A percentile compares a stretch with the other conserved stretches of the same genome.
Evolutionary conservation across 2,797 vertebrate species (phyloP).

Genomic region (Pseudochaenichthys georgianus): DNA sequence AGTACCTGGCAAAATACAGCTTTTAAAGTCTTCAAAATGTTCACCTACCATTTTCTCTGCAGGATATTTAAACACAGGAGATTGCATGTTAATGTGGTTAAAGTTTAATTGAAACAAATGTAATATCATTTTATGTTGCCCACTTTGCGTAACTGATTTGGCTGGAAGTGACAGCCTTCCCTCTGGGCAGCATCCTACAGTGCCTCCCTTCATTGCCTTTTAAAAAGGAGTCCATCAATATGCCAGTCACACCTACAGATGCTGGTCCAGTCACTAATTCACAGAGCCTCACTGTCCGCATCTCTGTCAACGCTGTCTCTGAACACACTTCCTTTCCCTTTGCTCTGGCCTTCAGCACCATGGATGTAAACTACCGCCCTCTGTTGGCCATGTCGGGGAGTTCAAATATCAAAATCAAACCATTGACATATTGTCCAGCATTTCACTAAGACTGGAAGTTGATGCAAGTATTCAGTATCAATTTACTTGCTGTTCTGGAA

Average conservation of each 20-base stretch:
- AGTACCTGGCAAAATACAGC: background rate
- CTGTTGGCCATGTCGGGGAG: constrained; percentile 63
- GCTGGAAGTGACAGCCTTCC: constrained; percentile 26
- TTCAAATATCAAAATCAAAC: constrained; percentile 18
- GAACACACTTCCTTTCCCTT: constrained; percentile 45
- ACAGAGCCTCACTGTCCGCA: constrained; percentile 78
- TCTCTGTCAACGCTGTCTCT: constrained; percentile 71
- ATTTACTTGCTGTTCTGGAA: background rate
- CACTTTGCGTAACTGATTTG: constrained; percentile 7
- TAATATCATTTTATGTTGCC: background rate
- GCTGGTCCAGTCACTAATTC: constrained; percentile 64
- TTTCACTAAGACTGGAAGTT: background rate
- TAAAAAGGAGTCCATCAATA: constrained; percentile 69
- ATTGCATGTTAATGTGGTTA: background rate
- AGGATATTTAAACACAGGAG: background rate
- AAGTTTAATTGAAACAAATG: background rate
- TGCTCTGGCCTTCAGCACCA: constrained; percentile 31
- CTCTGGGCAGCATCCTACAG: constrained; percentile 58
- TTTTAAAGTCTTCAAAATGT: constrained; percentile 4
- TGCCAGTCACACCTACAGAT: constrained; percentile 66
- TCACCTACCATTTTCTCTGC: constrained; percentile 10
- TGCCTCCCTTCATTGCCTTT: constrained; percentile 67
- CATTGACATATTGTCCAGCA: background rate
- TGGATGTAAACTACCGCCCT: constrained; percentile 57
- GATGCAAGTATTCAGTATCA: background rate